Base-by-base conservation (phyloP, 2,113 vertebrate species). In the Phoenicopterus ruber region DNA sequence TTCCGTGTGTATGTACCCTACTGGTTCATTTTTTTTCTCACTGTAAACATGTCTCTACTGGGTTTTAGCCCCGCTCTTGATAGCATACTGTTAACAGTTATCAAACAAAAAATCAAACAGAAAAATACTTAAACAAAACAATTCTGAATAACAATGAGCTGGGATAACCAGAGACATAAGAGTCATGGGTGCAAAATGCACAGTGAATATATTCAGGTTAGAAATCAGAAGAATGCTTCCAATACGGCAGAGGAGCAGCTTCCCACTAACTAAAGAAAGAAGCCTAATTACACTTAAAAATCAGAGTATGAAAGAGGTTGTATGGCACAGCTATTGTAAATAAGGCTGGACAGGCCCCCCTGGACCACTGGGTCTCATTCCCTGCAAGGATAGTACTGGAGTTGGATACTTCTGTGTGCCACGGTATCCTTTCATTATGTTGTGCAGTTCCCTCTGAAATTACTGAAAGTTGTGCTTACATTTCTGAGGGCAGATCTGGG, bases 401-500 rank as follows among this genome's bases (percentile, higher is more conserved):
- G 5, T 0, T 84, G 77, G 42, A 54, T 54, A 31, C 5, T 67
- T 73, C 55, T 21, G 2, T 13, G 6, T 28, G 50, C 18, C 47
- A 29, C 1, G 1, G 44, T 49, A 63, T 28, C 34, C 65, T 74
- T 59, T 93, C 79, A 46, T 86, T 71, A 72, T 18, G 16, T 40
- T 0, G 0, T 31, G 18, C 10, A 79, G 22, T 17, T 67, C 21
- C 69, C 31, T 80, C 70, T 57, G 54, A 96, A 96, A 52, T 62
- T 72, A 80, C 61, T 82, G 36, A 49, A 71, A 76, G 28, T 76
- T 85, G 52, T 82, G 57, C 81, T 94, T 92, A 66, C 77, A 82
- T 82, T 91, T 93, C 95, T 94, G 81, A 93, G 81, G 88, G 81
- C 65, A 93, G 73, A 82, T 65, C 49, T 82, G 91, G 95, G 91